Percentiles rank a stretch among this genome's conserved stretches.
Conservation (phyloP, 2,797 vertebrate species). For the Smutsia gigantea region DNA sequence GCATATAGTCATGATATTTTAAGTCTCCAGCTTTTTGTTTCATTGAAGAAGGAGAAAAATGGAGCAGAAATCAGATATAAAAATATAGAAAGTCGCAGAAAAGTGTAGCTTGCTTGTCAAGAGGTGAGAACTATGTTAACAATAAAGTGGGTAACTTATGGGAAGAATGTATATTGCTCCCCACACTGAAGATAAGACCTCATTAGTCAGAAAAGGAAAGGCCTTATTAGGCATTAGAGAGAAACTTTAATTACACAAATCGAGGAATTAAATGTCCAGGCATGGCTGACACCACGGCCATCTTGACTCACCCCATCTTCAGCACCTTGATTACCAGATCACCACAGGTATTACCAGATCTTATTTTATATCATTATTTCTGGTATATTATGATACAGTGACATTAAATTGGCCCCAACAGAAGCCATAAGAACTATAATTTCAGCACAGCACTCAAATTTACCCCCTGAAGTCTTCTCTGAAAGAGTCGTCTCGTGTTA, state of each 20-base stretch:
- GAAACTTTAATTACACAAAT: background rate
- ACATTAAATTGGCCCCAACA: slow-evolving; percentile 58
- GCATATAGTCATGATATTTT: background rate
- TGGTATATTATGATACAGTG: slow-evolving; percentile 40
- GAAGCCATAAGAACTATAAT: slow-evolving; percentile 34
- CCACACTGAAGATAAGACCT: slow-evolving; percentile 9
- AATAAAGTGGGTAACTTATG: background rate
- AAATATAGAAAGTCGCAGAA: background rate
- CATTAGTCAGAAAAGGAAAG: slow-evolving; percentile 52
- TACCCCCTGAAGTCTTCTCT: background rate
- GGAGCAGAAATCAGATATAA: background rate
- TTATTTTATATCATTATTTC: slow-evolving; percentile 38
- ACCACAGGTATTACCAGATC: slow-evolving; percentile 35
- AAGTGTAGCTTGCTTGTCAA: background rate
- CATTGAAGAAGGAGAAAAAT: background rate
- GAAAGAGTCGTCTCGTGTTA: background rate
- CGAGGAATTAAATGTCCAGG: fast-evolving
- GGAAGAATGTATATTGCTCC: slow-evolving; percentile 43
- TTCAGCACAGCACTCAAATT: slow-evolving; percentile 38
- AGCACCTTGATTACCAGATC: background rate
- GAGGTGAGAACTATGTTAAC: slow-evolving; percentile 46
- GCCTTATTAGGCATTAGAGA: background rate
- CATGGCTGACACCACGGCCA: background rate
- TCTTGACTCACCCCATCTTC: background rate
- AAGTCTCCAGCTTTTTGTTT: background rate